phyloP scores from a whole-genome alignment of 2,113 vertebrate species.

The Colius striatus region DNA sequence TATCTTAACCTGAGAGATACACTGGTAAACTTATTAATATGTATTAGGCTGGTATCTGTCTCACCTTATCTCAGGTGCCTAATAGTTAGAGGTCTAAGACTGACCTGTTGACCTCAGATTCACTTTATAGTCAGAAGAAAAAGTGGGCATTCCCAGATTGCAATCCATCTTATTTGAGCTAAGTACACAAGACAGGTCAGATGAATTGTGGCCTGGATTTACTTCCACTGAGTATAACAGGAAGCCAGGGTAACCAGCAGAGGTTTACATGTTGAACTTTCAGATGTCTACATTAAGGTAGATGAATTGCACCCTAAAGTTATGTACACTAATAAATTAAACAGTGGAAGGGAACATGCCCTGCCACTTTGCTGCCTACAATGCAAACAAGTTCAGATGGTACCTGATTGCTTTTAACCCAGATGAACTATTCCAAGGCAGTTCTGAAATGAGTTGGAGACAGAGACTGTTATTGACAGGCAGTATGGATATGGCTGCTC shows the following conservation, averaged over 20 bases:
- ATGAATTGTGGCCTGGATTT: constrained; percentile 65
- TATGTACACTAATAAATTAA: constrained; percentile 35
- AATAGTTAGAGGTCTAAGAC: constrained; percentile 21
- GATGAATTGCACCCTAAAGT: constrained; percentile 53
- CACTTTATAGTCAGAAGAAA: constrained; percentile 32
- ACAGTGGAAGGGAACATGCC: background rate
- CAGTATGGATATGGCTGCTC: background rate
- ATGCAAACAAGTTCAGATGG: background rate
- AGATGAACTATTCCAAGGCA: background rate
- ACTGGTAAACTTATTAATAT: background rate
- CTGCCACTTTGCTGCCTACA: background rate
- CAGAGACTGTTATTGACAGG: background rate
- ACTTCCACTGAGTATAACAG: constrained; percentile 49
- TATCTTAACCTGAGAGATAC: background rate
- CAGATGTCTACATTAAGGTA: constrained; percentile 52
- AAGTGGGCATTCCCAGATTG: constrained; percentile 44
- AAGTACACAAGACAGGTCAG: constrained; percentile 52
- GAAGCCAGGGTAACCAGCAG: constrained; percentile 51
- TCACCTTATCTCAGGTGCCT: constrained; percentile 57
- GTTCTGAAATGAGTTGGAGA: background rate
- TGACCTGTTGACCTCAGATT: constrained; percentile 44
- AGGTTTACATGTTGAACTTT: constrained; percentile 48
- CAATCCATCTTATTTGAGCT: constrained; percentile 60
- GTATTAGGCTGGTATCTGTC: constrained; percentile 8
- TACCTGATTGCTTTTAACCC: background rate